These are phyloP conservation scores for Saguinus imperator DNA, from an alignment of 2,113 vertebrate species.

Conservation along the genomic window DNA sequence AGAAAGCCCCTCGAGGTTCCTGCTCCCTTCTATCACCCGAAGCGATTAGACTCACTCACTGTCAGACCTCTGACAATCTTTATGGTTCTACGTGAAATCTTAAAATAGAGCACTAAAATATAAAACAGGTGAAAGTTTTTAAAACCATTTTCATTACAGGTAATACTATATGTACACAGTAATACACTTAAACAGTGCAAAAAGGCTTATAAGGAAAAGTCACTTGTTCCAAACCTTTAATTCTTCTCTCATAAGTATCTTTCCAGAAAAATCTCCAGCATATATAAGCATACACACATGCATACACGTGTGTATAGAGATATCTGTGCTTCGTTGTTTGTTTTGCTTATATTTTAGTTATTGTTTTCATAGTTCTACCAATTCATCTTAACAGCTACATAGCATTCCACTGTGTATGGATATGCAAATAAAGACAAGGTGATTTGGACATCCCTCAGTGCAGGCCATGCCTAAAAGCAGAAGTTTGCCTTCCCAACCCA, in stretches of 20 bases:
- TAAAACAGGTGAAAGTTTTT: background rate
- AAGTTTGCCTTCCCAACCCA: background rate
- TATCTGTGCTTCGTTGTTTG: background rate
- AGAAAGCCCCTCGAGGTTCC: background rate
- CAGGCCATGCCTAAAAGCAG: background rate
- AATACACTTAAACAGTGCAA: background rate
- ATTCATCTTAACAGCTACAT: background rate
- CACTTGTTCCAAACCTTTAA: background rate
- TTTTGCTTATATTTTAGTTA: background rate
- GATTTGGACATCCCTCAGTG: background rate
- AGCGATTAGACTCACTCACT: background rate
- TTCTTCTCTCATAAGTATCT: background rate
- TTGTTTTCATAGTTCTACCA: background rate
- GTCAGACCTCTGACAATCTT: background rate
- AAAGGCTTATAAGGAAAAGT: background rate
- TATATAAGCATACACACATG: background rate
- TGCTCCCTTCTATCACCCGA: background rate
- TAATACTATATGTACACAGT: background rate
- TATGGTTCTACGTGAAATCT: background rate
- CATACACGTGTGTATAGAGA: background rate
- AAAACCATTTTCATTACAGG: background rate
- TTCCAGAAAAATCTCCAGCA: background rate
- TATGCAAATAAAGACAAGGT: background rate
- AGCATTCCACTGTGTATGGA: background rate
- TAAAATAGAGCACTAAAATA: background rate